Base-by-base conservation (phyloP, 2,888 invertebrate species). In the Mayetiola destructor region DNA sequence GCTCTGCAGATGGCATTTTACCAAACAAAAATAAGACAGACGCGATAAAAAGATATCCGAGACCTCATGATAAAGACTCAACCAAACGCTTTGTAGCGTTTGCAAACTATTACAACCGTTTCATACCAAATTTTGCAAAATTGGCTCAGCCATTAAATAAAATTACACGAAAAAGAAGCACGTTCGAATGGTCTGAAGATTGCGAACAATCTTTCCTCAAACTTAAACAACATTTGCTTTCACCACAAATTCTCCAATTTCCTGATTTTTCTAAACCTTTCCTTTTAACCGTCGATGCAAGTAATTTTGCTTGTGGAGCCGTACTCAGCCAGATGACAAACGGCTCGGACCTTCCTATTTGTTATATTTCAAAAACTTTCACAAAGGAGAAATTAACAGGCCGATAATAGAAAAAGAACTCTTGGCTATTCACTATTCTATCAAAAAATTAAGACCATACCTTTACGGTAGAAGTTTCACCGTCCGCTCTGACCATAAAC, bases 171-270 rank as follows among this genome's bases (percentile, higher is more conserved):
- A 59, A 59, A 20, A 48, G 27, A 14, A 30, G n/a, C 36, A 21
- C 18, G 5, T 57, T 55, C 32, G n/a, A 16, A 4, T 57, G 57
- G 57, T 14, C 40, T 8, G 23, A 55, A 12, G 57, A 37, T 1
- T 42, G 53, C 35, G 21, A 59, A 16, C 20, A 5, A 54, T 52
- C 58, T 2, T 58, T 58, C 35, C n/a, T 52, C n/a, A 27, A 9
- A 29, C 12, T 58, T 1, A 42, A 37, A 37, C 27, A 52, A 6
- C 27, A 36, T 14, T 52, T 59, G 37, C 21, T 40, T 12, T 52
- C 32, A 16, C 8, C 27, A 29, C 60, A 57, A 18, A 30, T 60
- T 3, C 48, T 59, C 18, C 55, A 54, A n/a, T 58, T 55, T 27
- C 55, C 58, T 3, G 40, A 58, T 14, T 58, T 55, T 20, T 18